Base-by-base conservation (phyloP, 2,888 invertebrate species). In the Amphipyra berbera region DNA sequence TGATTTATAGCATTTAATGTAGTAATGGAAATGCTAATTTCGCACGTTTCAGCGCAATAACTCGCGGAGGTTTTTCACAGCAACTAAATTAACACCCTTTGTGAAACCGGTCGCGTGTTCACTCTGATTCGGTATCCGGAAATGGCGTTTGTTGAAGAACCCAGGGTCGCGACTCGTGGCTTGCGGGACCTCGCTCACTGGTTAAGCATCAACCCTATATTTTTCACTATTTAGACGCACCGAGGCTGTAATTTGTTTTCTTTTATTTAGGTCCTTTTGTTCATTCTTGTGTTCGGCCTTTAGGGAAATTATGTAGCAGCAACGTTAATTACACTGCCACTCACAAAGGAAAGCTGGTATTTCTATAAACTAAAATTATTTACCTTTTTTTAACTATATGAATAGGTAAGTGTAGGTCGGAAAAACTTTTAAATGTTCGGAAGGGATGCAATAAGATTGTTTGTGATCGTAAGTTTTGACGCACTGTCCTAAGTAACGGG, bases 61-160 rank as follows among this genome's bases (percentile, higher is more conserved):
- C 80, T 80, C 74, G 78, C 45, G 47, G 69, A 76, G 67, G 73
- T 79, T 85, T 87, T 85, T 83, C 82, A 83, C 84, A 80, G 85
- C 81, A 83, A 84, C 83, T 85, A 88, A 91, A 91, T 92, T 91
- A 93, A 88, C 89, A 87, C 88, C 87, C 87, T 83, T 89, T 88
- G 87, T 88, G 61, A 69, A 66, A 62, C 55, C 75, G 78, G 84
- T 92, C 79, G 91, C 92, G 92, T 91, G 92, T 82, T 78, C 80
- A 76, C 72, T 72, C 78, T 86, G 86, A 87, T 85, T 88, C 82
- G 84, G 84, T 85, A 78, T 81, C 83, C 85, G 92, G 92, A 92
- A 90, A 90, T 89, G 87, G 89, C 86, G 84, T 87, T 87, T 78
- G 79, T 69, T 73, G 81, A 82, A 73, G 78, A 80, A 74, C n/a